Percentiles rank a stretch among this genome's conserved stretches.
These are phyloP conservation scores for Coccyzus lansbergi DNA, from an alignment of 2,797 vertebrate genomes.

Conservation along the genomic window DNA sequence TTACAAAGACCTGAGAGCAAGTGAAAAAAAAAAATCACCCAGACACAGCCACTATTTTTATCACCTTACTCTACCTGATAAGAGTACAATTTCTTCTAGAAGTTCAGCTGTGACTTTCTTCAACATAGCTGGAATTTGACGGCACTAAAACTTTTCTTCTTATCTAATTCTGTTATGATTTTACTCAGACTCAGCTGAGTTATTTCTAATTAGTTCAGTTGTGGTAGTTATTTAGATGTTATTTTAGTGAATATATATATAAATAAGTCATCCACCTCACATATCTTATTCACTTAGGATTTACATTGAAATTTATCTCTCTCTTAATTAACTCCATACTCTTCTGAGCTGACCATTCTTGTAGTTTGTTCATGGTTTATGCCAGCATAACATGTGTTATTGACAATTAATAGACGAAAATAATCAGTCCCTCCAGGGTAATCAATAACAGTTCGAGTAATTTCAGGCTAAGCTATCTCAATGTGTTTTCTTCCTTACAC, in stretches of 20 bases:
- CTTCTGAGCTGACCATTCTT: not conserved
- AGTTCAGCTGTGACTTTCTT: not conserved
- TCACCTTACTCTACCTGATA: not conserved
- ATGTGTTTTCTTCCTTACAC: not conserved
- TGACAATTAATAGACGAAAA: not conserved
- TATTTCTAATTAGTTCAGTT: not conserved
- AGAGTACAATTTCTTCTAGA: not conserved
- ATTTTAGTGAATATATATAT: not conserved
- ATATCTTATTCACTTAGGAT: not conserved
- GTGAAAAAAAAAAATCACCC: not conserved
- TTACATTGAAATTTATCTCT: not conserved
- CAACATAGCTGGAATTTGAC: not conserved
- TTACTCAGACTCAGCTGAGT: not conserved
- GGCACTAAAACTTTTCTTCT: not conserved
- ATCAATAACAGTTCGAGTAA: not conserved
- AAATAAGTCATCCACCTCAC: not conserved
- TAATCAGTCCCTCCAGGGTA: not conserved
- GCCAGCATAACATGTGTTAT: not conserved
- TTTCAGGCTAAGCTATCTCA: not conserved
- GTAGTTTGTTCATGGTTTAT: not conserved
- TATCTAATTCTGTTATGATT: not conserved
- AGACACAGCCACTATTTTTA: not conserved
- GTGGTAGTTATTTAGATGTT: not conserved
- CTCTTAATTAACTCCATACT: not conserved
- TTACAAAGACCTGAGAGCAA: not conserved